Evolutionary conservation across 2,888 invertebrate species (phyloP).

Genomic region (Scelioninae gen. 2): DNA sequence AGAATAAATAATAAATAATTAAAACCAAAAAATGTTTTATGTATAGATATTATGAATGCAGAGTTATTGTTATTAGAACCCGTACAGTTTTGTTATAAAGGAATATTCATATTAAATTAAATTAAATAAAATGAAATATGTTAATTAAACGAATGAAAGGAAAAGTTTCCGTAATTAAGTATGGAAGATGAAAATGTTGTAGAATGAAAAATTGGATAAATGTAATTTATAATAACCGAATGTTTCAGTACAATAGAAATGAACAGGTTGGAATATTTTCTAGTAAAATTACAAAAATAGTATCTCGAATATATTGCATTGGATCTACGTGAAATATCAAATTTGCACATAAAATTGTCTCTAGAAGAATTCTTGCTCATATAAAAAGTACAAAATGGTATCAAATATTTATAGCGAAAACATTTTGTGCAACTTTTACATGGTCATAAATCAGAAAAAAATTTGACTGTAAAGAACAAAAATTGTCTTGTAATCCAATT

Average conservation of each 20-base stretch:
- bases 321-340: conserved; percentile 12
- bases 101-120: no score
- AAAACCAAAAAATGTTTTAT: no score
- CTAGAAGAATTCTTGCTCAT: neutral
- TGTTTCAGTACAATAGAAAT: neutral
- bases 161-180: neutral
- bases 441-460: conserved; percentile 12
- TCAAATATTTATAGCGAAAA: conserved; percentile 11
- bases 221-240: neutral
- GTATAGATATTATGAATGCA: no score
- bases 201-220: neutral
- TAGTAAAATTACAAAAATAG: conserved; percentile 8
- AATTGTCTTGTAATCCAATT: no score
- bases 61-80: no score
- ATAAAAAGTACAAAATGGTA: conserved; percentile 11
- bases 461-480: conserved; percentile 4
- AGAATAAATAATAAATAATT: no score
- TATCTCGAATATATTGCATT: conserved; percentile 2
- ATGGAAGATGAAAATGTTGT: neutral
- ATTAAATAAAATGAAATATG: no score
- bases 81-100: no score
- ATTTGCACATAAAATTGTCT: conserved; percentile 19
- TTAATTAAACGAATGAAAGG: no score
- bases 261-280: neutral
- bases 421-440: conserved; percentile 13